Base-by-base conservation (phyloP, 2,888 invertebrate genomes). In the Aleiodes alternator region DNA sequence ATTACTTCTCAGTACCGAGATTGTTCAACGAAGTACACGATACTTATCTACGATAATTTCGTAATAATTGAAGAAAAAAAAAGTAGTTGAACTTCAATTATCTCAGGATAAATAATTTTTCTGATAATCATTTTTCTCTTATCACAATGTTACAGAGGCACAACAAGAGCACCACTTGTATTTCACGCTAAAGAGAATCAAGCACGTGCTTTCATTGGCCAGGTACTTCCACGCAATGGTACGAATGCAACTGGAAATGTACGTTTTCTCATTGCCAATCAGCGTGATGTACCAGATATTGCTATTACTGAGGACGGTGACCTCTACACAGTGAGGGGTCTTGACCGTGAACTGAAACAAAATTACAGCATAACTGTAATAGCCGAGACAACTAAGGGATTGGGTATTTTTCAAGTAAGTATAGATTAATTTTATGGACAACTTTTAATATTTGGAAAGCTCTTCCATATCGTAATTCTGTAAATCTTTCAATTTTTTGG, bases 231-330 rank as follows among this genome's bases (percentile, higher is more conserved):
- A 74, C 92, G 91, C 11, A 92, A 92, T 81, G 89, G 89, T 66
- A 84, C 82, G 69, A 80, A 69, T 29, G 84, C 57, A 78, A 85
- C 23, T 79, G 83, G 84, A 69, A 93, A 92, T 80, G 90, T 95
- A 56, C 92, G 93, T 79, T 96, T 95, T 82, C 92, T 95, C 29
- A 95, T 96, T 78, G 96, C 96, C 51, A 96, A 96, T 89, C 95
- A 95, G 84, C 94, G 95, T 83, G 96, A 96, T 86, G 94, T 96
- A 4, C 92, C 93, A 16, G 95, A 96, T 83, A 95, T 96, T 80
- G 93, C 94, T 43, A 94, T 96, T 50, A 94, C 95, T 5, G 88
- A 92, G 80, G 95, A 96, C 85, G 96, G 96, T 38, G 94, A 95
- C 0, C 91, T 96, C n/a, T 95, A 94, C 86, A 94, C 96, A 0